Evolutionary conservation across 2,888 invertebrate genomes (phyloP).

Genomic region (Diabrotica balteata): DNA sequence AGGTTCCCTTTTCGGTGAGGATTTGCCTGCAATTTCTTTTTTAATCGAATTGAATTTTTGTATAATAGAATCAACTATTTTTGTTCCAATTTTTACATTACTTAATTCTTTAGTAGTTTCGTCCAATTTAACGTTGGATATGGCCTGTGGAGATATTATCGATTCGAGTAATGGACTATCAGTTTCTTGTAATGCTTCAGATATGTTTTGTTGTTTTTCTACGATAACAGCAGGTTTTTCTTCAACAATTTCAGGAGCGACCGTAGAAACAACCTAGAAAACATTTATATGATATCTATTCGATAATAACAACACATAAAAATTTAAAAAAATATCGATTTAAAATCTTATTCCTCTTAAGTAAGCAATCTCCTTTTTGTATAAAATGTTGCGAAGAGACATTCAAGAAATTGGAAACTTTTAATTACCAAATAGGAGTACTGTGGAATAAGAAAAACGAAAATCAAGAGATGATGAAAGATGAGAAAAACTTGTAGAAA

Average conservation of each 20-base stretch:
- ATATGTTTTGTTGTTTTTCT: slow-evolving; percentile 47
- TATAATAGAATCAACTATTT: slow-evolving; percentile 58
- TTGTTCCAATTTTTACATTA: slow-evolving; percentile 56
- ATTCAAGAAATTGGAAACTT: too few relatives aligned
- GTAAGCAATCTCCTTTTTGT: too few relatives aligned
- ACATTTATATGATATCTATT: too few relatives aligned
- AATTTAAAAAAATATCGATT: too few relatives aligned
- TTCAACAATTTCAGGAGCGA: background rate
- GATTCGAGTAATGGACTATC: slow-evolving; percentile 56
- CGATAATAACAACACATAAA: too few relatives aligned
- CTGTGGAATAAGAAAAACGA: too few relatives aligned
- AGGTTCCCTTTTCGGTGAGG: slow-evolving; percentile 47
- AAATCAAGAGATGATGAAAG: too few relatives aligned
- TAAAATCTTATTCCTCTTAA: too few relatives aligned
- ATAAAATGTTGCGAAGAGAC: too few relatives aligned
- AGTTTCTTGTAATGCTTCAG: slow-evolving; percentile 58
- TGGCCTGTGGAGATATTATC: slow-evolving; percentile 50
- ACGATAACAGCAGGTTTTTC: slow-evolving; percentile 24
- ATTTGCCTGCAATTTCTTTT: slow-evolving; percentile 46
- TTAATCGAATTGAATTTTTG: slow-evolving; percentile 57
- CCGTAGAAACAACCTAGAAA: slow-evolving; percentile 17
- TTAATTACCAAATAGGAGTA: too few relatives aligned
- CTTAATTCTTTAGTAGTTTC: slow-evolving; percentile 56
- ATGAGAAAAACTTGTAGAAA: too few relatives aligned
- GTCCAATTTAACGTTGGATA: slow-evolving; percentile 47